phyloP scores from a whole-genome alignment of 2,797 vertebrate genomes.

The Esox masquinongy region DNA sequence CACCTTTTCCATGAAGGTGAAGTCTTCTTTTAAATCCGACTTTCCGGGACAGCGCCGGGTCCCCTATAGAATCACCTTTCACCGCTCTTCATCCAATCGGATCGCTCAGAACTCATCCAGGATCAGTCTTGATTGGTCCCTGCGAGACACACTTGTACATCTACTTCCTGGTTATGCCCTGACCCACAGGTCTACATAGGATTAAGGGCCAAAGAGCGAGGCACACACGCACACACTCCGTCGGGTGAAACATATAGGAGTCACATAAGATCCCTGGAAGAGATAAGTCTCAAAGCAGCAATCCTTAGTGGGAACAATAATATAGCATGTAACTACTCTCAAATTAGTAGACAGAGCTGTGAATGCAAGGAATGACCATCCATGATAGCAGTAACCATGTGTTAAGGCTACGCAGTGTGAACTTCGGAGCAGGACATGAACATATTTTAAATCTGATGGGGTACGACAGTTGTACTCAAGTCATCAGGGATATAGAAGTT shows the following conservation, averaged over 20 bases:
- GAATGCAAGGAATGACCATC: neutral
- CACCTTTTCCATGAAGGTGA: neutral
- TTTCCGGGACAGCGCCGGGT: neutral
- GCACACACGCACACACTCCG: neutral
- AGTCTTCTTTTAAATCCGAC: neutral
- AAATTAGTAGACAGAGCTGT: neutral
- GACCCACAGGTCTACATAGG: neutral
- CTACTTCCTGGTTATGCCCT: neutral
- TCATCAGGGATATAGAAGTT: neutral
- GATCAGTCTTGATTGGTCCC: slow-evolving; percentile 3
- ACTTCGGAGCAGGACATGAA: no score
- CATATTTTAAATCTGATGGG: no score
- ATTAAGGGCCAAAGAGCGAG: neutral
- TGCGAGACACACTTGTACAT: neutral
- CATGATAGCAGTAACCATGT: no score
- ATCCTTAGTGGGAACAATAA: neutral
- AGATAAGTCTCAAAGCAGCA: neutral
- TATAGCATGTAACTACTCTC: no score
- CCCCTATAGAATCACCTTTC: neutral
- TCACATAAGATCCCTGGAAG: neutral
- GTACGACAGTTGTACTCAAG: neutral
- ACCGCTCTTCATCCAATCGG: neutral
- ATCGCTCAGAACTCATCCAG: neutral
- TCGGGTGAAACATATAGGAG: neutral
- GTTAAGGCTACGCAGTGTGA: no score